Conservation (phyloP, 2,888 invertebrate species). For the Heliconius ismenius region DNA sequence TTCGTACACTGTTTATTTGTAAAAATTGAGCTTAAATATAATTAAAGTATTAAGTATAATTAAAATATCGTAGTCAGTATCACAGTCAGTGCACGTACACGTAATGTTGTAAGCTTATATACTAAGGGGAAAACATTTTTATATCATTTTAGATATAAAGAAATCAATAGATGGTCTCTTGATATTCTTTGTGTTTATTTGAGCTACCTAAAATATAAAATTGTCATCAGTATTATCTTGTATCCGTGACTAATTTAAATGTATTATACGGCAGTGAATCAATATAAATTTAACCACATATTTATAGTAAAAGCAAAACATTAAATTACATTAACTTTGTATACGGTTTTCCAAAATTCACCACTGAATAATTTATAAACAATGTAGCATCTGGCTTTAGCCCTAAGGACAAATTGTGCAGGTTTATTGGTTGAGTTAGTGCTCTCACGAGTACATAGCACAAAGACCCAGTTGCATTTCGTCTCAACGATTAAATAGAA, state of each 20-base stretch:
- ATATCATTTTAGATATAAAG: neutral
- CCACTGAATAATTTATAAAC: constrained; percentile 38
- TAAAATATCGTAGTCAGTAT: too few species aligned
- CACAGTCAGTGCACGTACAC: too few species aligned
- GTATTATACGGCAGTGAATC: neutral
- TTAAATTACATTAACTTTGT: constrained; percentile 1
- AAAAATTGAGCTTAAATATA: neutral
- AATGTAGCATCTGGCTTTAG: constrained; percentile 41
- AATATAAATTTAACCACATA: neutral
- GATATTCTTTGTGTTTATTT: neutral
- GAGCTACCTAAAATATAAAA: neutral
- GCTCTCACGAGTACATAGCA: constrained; percentile 46
- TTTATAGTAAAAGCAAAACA: neutral
- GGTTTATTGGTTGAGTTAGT: constrained; percentile 50
- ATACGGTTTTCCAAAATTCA: constrained; percentile 29
- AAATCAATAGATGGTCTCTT: neutral
- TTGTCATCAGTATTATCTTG: neutral
- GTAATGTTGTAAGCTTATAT: too few species aligned
- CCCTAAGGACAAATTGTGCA: constrained; percentile 39
- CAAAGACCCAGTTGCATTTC: constrained; percentile 49
- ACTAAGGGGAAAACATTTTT: too few species aligned
- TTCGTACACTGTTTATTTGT: neutral
- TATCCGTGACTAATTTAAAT: neutral
- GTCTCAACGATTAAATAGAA: constrained; percentile 64
- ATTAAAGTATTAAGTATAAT: too few species aligned